These are phyloP conservation scores for Henricia sp. DNA, from an alignment of 53 echinoderm and acorn worm genomes.

Conservation along the genomic window DNA sequence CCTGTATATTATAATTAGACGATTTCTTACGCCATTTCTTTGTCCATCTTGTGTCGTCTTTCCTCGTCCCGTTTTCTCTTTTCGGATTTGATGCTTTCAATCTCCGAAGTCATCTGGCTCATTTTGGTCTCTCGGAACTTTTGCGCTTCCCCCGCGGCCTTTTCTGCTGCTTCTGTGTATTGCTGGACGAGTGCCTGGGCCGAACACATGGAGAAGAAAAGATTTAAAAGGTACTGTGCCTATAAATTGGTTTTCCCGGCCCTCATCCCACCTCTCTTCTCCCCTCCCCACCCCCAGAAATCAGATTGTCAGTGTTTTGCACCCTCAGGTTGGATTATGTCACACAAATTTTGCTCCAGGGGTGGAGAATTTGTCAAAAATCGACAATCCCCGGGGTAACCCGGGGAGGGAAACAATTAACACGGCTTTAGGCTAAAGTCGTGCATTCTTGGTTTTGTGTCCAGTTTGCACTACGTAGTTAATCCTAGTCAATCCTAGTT, in stretches of 20 bases:
- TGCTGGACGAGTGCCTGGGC: slow-evolving; percentile 84
- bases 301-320: too few relatives aligned
- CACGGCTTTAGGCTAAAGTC: too few relatives aligned
- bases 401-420: too few relatives aligned
- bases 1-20: not conserved
- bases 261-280: not conserved
- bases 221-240: not conserved
- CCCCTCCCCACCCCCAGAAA: not conserved
- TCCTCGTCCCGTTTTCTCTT: slow-evolving; percentile 87
- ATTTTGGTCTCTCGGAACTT: slow-evolving; percentile 91
- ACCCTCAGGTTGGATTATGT: too few relatives aligned
- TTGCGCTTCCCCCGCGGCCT: slow-evolving; percentile 84
- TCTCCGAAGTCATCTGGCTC: slow-evolving; percentile 81
- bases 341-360: too few relatives aligned
- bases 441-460: too few relatives aligned
- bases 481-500: too few relatives aligned
- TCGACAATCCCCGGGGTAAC: too few relatives aligned
- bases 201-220: not conserved
- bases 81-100: slow-evolving; percentile 88
- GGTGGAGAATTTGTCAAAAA: too few relatives aligned
- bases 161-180: slow-evolving; percentile 89
- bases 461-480: too few relatives aligned
- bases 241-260: not conserved
- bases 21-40: slow-evolving; percentile 83
- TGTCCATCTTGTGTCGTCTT: slow-evolving; percentile 80